phyloP scores from a whole-genome alignment of 2,888 invertebrate genomes.

The Hirtodrosophila histrioides region DNA sequence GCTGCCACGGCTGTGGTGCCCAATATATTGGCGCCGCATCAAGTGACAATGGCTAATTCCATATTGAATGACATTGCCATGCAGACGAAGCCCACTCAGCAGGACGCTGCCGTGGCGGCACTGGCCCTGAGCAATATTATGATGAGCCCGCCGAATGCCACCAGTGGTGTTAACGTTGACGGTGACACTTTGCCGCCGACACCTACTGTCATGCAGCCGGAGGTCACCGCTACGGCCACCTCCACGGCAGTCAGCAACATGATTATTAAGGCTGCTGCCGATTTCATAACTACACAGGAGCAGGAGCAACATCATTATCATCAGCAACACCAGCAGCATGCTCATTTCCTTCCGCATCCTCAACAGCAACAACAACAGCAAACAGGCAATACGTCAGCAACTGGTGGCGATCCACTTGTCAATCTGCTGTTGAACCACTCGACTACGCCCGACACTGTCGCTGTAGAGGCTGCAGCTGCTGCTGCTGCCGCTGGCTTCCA shows the following conservation, averaged over 20 bases:
- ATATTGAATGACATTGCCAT: conserved; percentile 83
- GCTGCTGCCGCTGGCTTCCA: conserved; percentile 48
- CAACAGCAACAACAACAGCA: conserved; percentile 67
- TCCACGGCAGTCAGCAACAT: conserved; percentile 87
- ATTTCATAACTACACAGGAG: conserved; percentile 88
- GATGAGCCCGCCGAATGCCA: conserved; percentile 79
- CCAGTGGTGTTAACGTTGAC: conserved; percentile 33
- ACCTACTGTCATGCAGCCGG: conserved; percentile 72
- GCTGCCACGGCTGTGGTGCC: conserved; percentile 81
- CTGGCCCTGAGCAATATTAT: conserved; percentile 83
- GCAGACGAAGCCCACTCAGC: conserved; percentile 81
- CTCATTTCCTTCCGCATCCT: conserved; percentile 75
- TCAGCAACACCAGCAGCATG: conserved; percentile 75
- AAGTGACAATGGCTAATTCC: conserved; percentile 82
- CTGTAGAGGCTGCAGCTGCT: conserved; percentile 56
- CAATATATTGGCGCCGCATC: conserved; percentile 82
- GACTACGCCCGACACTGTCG: conserved; percentile 66
- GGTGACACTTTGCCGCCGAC: conserved; percentile 67
- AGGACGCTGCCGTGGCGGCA: conserved; percentile 81
- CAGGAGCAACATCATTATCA: conserved; percentile 85
- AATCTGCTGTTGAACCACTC: conserved; percentile 80
- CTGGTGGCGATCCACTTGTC: conserved; percentile 69
- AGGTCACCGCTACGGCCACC: conserved; percentile 80
- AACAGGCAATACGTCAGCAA: conserved; percentile 44
- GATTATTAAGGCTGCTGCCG: conserved; percentile 90